A percentile compares a stretch with the other conserved stretches of the same genome.
Evolutionary conservation across 1,140 invertebrate species (phyloP).

Genomic region (Scylla paramamosain): DNA sequence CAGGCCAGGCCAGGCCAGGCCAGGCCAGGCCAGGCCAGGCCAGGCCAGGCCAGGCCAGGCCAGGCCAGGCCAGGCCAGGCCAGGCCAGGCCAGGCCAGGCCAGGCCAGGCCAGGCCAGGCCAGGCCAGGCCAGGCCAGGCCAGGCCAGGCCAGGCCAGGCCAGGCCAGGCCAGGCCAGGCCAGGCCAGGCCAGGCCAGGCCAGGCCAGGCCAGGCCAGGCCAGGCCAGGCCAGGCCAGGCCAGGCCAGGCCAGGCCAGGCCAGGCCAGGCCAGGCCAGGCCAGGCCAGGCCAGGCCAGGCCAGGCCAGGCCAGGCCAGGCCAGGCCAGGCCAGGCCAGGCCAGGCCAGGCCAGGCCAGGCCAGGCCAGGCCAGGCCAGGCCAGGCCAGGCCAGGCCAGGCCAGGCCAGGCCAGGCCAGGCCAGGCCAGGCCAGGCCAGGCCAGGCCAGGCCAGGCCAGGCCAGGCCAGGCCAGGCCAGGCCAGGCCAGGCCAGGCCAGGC

Average conservation of each 20-base stretch:
- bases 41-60: conserved; percentile 33
- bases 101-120: conserved; percentile 1
- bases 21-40: conserved; percentile 1
- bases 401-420: conserved; percentile 53
- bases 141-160: neutral
- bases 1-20: conserved; percentile 31
- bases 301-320: conserved; percentile 40
- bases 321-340: conserved; percentile 28
- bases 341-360: conserved; percentile 53
- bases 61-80: conserved; percentile 1
- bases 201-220: conserved; percentile 44
- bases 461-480: conserved; percentile 53
- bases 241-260: conserved; percentile 53
- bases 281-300: conserved; percentile 46
- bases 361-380: conserved; percentile 53
- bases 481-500: conserved; percentile 53
- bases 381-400: conserved; percentile 53
- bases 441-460: conserved; percentile 53
- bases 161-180: conserved; percentile 5
- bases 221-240: conserved; percentile 46
- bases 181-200: conserved; percentile 50
- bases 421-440: conserved; percentile 53
- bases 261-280: conserved; percentile 45
- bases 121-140: conserved; percentile 1
- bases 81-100: conserved; percentile 1